These are phyloP conservation scores for Rhinella marina DNA, from an alignment of 2,797 vertebrate genomes.

Conservation along the genomic window DNA sequence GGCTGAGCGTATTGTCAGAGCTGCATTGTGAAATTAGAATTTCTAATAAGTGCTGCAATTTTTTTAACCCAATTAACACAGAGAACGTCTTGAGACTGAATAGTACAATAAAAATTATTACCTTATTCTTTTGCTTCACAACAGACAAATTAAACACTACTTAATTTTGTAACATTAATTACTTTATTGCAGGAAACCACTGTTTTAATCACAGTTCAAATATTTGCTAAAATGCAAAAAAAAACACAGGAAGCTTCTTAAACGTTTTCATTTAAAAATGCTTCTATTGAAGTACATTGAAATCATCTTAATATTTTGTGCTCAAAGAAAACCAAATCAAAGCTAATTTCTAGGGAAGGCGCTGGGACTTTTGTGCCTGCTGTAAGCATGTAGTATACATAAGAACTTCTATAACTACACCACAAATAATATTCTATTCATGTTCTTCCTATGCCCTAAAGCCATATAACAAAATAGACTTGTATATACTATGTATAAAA, in stretches of 20 bases:
- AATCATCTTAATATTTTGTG: slow-evolving; percentile 68
- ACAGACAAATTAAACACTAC: slow-evolving; percentile 85
- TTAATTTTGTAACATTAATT: slow-evolving; percentile 82
- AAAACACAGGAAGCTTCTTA: slow-evolving; percentile 64
- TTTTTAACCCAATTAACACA: slow-evolving; percentile 86
- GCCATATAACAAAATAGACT: not conserved
- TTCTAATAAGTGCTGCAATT: slow-evolving; percentile 88
- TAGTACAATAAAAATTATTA: slow-evolving; percentile 88
- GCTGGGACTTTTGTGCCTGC: slow-evolving; percentile 64
- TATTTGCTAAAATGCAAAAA: slow-evolving; percentile 68
- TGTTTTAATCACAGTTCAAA: slow-evolving; percentile 76
- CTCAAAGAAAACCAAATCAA: slow-evolving; percentile 59
- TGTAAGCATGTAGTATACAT: slow-evolving; percentile 66
- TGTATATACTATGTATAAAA: slow-evolving; percentile 66
- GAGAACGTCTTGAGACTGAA: slow-evolving; percentile 86
- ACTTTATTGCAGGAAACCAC: slow-evolving; percentile 72
- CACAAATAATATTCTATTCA: not conserved
- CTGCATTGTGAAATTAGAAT: slow-evolving; percentile 88
- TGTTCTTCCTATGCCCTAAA: not conserved
- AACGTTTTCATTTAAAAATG: slow-evolving; percentile 66
- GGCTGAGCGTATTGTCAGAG: slow-evolving; percentile 83
- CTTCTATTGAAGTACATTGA: slow-evolving; percentile 65
- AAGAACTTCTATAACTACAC: slow-evolving; percentile 63
- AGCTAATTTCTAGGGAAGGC: slow-evolving; percentile 64
- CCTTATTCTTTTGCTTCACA: slow-evolving; percentile 85